Evolutionary conservation across 2,888 invertebrate species (phyloP).

Genomic region (Eupithecia insigniata): DNA sequence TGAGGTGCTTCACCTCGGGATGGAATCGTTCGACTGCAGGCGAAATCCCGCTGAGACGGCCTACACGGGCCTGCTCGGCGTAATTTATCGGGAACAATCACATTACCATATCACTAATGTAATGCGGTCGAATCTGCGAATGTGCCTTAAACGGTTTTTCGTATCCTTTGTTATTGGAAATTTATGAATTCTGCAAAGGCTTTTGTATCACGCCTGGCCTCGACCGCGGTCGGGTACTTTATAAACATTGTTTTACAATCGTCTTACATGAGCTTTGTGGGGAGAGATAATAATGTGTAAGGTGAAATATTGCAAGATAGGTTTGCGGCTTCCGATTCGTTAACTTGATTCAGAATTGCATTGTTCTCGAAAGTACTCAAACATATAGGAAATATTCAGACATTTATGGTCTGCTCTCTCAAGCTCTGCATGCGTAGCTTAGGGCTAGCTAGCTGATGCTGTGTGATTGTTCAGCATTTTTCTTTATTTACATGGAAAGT

Average conservation of each 20-base stretch:
- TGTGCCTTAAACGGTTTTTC: conserved; percentile 80
- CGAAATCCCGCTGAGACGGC: conserved; percentile 70
- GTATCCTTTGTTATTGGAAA: conserved; percentile 79
- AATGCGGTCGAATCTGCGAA: conserved; percentile 76
- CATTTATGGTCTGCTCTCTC: neutral
- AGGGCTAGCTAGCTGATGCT: neutral
- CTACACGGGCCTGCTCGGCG: conserved; percentile 64
- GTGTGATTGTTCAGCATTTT: neutral
- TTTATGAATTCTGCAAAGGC: conserved; percentile 77
- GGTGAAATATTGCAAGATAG: conserved; percentile 55
- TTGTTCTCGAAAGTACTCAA: conserved; percentile 8
- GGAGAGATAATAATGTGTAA: conserved; percentile 50
- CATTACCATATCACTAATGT: conserved; percentile 83
- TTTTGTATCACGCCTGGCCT: conserved; percentile 70
- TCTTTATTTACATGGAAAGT: neutral
- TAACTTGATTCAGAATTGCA: conserved; percentile 26
- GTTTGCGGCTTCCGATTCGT: conserved; percentile 48
- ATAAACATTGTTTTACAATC: conserved; percentile 72
- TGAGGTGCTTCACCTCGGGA: conserved; percentile 71
- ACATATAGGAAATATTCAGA: neutral
- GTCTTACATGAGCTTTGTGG: conserved; percentile 63
- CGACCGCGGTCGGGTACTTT: conserved; percentile 56
- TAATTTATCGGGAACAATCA: conserved; percentile 82
- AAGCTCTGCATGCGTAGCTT: neutral
- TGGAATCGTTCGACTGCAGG: conserved; percentile 61